Percentiles rank a stretch among this genome's conserved stretches.
Conservation (phyloP, 2,113 vertebrate genomes). For the Meles meles region DNA sequence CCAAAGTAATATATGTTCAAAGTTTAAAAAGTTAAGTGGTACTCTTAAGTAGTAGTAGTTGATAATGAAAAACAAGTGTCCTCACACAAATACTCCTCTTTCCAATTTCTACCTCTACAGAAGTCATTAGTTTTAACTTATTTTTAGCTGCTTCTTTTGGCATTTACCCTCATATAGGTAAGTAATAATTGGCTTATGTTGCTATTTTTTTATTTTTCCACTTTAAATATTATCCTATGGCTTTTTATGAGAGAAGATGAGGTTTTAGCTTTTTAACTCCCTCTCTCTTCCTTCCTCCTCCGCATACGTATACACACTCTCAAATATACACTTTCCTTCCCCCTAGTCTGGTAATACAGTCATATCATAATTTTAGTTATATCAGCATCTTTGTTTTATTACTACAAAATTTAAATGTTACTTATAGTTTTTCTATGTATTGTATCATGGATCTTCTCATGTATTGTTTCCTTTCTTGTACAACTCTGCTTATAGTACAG, state of each 20-base stretch:
- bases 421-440: background rate
- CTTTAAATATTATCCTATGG: background rate
- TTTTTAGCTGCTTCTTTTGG: background rate
- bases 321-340: rapidly evolving
- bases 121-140: constrained; percentile 20
- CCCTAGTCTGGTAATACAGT: background rate
- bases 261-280: background rate
- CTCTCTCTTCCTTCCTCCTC: background rate
- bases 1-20: background rate
- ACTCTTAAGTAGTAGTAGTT: background rate
- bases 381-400: background rate
- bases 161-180: background rate
- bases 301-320: background rate
- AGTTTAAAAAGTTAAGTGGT: background rate
- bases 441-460: background rate
- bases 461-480: background rate
- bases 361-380: background rate
- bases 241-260: background rate
- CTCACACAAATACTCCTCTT: background rate
- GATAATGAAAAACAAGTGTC: constrained; percentile 3
- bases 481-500: background rate
- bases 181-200: background rate
- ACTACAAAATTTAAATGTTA: background rate
- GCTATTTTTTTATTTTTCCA: constrained; percentile 1
- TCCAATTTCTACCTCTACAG: background rate